Evolutionary conservation across 2,888 invertebrate species (phyloP).

Genomic region (Acrobasis suavella): DNA sequence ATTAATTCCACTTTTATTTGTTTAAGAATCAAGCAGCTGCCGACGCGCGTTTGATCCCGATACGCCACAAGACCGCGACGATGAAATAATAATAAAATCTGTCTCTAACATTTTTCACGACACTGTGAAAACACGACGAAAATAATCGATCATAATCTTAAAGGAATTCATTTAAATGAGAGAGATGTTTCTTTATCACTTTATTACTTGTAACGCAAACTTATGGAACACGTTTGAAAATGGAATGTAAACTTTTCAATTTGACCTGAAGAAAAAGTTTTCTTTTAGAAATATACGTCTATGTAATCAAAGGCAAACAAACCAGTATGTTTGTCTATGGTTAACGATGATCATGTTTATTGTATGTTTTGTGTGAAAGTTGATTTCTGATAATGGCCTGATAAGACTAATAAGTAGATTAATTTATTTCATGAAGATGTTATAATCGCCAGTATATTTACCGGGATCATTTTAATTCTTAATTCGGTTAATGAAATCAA

Average conservation of each 20-base stretch:
- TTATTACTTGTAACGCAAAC: conserved; percentile 22
- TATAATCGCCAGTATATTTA: too few relatives aligned
- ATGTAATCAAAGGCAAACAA: conserved; percentile 44
- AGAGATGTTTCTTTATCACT: conserved; percentile 42
- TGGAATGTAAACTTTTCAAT: conserved; percentile 28
- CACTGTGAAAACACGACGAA: conserved; percentile 68
- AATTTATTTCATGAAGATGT: too few relatives aligned
- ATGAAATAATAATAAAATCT: conserved; percentile 45
- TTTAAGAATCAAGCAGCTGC: conserved; percentile 73
- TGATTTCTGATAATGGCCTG: conserved; percentile 25
- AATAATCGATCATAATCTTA: conserved; percentile 77
- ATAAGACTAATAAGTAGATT: too few relatives aligned
- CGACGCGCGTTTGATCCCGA: conserved; percentile 74
- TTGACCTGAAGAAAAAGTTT: conserved; percentile 11
- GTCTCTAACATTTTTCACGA: conserved; percentile 68
- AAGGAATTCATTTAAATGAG: conserved; percentile 59
- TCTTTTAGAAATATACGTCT: conserved; percentile 20
- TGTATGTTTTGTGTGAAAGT: conserved; percentile 43
- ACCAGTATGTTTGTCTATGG: conserved; percentile 41
- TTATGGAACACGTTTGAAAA: conserved; percentile 30
- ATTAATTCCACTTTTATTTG: conserved; percentile 80
- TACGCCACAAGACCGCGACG: conserved; percentile 66
- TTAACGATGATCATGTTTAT: conserved; percentile 5
- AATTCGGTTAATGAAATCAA: too few relatives aligned
- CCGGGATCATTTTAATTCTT: too few relatives aligned